Evolutionary conservation across 1,140 invertebrate genomes (phyloP).

Genomic region (Pseudachorutes palmiensis): DNA sequence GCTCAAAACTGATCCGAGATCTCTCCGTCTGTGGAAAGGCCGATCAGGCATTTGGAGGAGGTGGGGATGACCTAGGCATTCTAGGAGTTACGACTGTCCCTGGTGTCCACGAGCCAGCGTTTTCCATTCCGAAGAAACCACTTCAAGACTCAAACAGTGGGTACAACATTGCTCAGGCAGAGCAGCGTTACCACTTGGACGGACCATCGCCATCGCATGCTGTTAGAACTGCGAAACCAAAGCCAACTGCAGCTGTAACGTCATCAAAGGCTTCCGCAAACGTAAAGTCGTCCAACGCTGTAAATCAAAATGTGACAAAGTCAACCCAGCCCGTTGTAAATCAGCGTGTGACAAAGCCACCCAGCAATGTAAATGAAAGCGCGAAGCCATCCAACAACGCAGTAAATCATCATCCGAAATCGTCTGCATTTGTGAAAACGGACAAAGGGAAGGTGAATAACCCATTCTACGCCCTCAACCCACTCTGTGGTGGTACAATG

Average conservation of each 20-base stretch:
- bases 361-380: conserved; percentile 8
- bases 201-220: too few relatives aligned
- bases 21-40: background rate
- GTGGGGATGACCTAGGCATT: background rate
- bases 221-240: too few relatives aligned
- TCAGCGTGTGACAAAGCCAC: too few relatives aligned
- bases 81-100: too few relatives aligned
- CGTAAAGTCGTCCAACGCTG: too few relatives aligned
- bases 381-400: background rate
- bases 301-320: too few relatives aligned
- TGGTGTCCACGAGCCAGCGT: background rate
- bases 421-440: background rate
- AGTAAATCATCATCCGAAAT: background rate
- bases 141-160: background rate
- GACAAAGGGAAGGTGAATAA: conserved; percentile 1
- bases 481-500: background rate
- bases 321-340: too few relatives aligned
- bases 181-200: too few relatives aligned
- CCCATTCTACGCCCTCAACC: conserved; percentile 3
- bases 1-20: background rate
- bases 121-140: conserved; percentile 15
- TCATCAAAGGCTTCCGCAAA: too few relatives aligned
- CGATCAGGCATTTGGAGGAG: background rate
- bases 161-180: background rate
- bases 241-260: too few relatives aligned